Percentiles rank a stretch among this genome's conserved stretches.
Evolutionary conservation across 2,113 vertebrate genomes (phyloP).

Genomic region (Chaetura pelagica): DNA sequence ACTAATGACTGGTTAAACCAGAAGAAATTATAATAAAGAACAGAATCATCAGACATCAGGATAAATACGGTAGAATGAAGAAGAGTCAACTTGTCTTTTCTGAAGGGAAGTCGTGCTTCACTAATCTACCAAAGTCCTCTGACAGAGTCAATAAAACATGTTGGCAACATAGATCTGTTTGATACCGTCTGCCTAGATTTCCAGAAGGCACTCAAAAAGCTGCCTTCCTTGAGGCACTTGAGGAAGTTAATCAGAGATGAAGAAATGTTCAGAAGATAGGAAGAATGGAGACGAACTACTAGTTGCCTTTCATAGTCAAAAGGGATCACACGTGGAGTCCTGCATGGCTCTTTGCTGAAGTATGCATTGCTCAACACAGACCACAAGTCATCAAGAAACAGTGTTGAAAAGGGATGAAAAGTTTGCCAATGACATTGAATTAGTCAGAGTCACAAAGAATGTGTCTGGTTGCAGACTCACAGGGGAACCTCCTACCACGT

Average conservation of each 20-base stretch:
- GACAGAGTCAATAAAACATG: background rate
- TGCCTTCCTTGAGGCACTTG: background rate
- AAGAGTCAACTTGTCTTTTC: background rate
- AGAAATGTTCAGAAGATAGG: constrained; percentile 10
- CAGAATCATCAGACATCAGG: background rate
- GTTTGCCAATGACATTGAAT: background rate
- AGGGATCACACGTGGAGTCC: background rate
- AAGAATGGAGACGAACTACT: background rate
- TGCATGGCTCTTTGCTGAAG: background rate
- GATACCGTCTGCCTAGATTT: constrained; percentile 28
- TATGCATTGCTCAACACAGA: background rate
- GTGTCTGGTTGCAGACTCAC: background rate
- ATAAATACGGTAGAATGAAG: background rate
- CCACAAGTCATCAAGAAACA: background rate
- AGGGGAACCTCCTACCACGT: background rate
- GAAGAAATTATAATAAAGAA: background rate
- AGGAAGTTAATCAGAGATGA: background rate
- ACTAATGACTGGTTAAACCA: background rate
- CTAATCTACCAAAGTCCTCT: background rate
- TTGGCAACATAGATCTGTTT: background rate
- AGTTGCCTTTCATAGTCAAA: background rate
- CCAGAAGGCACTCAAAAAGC: background rate
- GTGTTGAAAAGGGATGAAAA: background rate
- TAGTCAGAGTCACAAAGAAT: background rate
- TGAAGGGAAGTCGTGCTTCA: background rate